phyloP scores from a whole-genome alignment of 2,113 vertebrate genomes.

The Catharus bicknelli region DNA sequence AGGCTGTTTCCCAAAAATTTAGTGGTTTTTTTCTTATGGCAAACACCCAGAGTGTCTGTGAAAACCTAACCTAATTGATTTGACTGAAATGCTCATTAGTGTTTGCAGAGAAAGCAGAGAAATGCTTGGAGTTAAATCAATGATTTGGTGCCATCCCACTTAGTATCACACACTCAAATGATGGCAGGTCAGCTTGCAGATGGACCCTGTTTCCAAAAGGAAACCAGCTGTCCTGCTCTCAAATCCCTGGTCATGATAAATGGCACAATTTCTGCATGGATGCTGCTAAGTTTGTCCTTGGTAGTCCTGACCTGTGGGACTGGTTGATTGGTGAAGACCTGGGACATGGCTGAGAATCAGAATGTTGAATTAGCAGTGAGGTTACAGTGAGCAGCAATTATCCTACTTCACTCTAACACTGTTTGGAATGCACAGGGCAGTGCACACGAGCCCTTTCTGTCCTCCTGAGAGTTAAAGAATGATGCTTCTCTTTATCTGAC shows the following conservation, averaged over 20 bases:
- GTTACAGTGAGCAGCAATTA: not conserved
- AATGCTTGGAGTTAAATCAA: not conserved
- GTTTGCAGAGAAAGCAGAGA: not conserved
- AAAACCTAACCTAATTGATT: not conserved
- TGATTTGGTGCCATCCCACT: not conserved
- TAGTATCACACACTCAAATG: not conserved
- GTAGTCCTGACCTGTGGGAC: not conserved
- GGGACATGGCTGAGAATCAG: not conserved
- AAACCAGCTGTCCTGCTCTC: not conserved
- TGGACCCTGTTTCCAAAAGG: not conserved
- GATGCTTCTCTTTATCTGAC: not conserved
- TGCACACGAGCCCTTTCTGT: not conserved
- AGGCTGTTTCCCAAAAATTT: not conserved
- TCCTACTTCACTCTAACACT: accelerated
- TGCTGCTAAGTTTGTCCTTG: not conserved
- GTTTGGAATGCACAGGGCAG: not conserved
- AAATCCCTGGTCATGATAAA: not conserved
- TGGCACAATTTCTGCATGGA: not conserved
- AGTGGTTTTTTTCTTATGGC: not conserved
- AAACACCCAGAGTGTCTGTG: not conserved
- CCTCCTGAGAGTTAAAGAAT: not conserved
- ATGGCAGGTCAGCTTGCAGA: not conserved
- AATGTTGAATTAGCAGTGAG: not conserved
- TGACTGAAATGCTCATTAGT: not conserved
- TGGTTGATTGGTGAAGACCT: not conserved